These are phyloP conservation scores for Pseudomyrmex sp. DNA, from an alignment of 1,140 invertebrate species.

Conservation along the genomic window DNA sequence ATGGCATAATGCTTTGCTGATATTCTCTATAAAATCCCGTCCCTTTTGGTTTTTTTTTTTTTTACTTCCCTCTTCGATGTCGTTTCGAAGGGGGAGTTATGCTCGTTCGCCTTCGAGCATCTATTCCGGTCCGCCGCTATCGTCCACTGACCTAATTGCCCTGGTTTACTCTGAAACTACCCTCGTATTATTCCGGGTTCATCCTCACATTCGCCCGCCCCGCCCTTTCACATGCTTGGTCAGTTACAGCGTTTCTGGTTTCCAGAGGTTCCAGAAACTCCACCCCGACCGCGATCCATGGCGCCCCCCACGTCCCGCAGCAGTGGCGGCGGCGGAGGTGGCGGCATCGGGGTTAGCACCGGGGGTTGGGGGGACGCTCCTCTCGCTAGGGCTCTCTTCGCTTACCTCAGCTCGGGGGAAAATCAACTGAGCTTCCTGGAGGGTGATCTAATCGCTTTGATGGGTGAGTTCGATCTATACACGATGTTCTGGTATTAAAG, in stretches of 20 bases:
- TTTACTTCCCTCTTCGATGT: not conserved
- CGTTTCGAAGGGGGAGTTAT: not conserved
- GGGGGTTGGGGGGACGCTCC: slow-evolving; percentile 86
- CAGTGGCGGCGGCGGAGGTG: slow-evolving; percentile 85
- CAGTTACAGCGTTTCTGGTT: slow-evolving; percentile 45
- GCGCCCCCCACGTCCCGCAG: slow-evolving; percentile 88
- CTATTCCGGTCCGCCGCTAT: not conserved
- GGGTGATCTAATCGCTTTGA: slow-evolving; percentile 94
- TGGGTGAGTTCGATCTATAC: slow-evolving; percentile 86
- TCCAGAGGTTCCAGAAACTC: slow-evolving; percentile 86
- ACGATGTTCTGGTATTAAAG: not conserved
- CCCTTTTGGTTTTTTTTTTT: not conserved
- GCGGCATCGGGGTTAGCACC: slow-evolving; percentile 68
- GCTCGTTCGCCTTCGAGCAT: slow-evolving; percentile 3
- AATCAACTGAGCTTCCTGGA: slow-evolving; percentile 97
- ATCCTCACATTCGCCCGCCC: not conserved
- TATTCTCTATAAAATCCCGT: slow-evolving; percentile 21
- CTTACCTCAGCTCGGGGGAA: slow-evolving; percentile 95
- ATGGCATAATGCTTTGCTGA: slow-evolving; percentile 1
- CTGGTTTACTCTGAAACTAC: slow-evolving; percentile 41
- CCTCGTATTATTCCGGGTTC: slow-evolving; percentile 41
- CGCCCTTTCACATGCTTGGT: not conserved
- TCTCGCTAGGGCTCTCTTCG: slow-evolving; percentile 93
- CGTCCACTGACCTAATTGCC: slow-evolving; percentile 51
- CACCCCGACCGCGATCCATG: slow-evolving; percentile 89